These are phyloP conservation scores for Stegana nigrithorax DNA, from an alignment of 2,888 invertebrate genomes.

Conservation along the genomic window DNA sequence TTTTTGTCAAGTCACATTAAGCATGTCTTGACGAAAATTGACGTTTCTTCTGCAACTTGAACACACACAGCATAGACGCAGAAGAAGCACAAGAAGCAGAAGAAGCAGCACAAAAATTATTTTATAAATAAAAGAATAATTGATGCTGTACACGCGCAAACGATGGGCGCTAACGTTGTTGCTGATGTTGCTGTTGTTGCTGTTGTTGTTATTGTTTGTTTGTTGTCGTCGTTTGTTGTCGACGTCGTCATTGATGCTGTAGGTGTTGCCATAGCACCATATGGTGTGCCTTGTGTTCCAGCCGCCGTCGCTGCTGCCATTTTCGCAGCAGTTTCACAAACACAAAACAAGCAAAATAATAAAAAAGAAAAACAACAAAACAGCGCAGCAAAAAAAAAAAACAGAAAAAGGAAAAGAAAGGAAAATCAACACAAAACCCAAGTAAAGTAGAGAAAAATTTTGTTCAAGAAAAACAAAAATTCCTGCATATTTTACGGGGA, in stretches of 20 bases:
- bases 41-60: slow-evolving; percentile 36
- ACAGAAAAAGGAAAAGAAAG: slow-evolving; percentile 2
- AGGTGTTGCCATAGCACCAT: slow-evolving; percentile 18
- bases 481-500: slow-evolving; percentile 53
- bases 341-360: slow-evolving; percentile 10
- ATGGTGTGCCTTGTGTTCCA: slow-evolving; percentile 34
- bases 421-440: slow-evolving; percentile 17
- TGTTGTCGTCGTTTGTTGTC: no score
- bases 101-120: slow-evolving; percentile 34
- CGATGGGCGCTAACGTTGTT: background rate
- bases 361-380: no score
- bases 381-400: slow-evolving; percentile 21
- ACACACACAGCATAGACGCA: slow-evolving; percentile 22
- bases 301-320: slow-evolving; percentile 52
- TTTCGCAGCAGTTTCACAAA: slow-evolving; percentile 39
- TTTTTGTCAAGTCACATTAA: slow-evolving; percentile 66
- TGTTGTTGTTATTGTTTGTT: background rate
- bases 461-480: slow-evolving; percentile 28
- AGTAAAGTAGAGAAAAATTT: slow-evolving; percentile 23
- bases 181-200: background rate
- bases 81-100: background rate
- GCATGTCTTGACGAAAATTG: slow-evolving; percentile 60
- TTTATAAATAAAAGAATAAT: slow-evolving; percentile 61
- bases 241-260: background rate
- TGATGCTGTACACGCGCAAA: slow-evolving; percentile 36